These are phyloP conservation scores for Artemia franciscana DNA, from an alignment of 1,140 invertebrate genomes.

Conservation along the genomic window DNA sequence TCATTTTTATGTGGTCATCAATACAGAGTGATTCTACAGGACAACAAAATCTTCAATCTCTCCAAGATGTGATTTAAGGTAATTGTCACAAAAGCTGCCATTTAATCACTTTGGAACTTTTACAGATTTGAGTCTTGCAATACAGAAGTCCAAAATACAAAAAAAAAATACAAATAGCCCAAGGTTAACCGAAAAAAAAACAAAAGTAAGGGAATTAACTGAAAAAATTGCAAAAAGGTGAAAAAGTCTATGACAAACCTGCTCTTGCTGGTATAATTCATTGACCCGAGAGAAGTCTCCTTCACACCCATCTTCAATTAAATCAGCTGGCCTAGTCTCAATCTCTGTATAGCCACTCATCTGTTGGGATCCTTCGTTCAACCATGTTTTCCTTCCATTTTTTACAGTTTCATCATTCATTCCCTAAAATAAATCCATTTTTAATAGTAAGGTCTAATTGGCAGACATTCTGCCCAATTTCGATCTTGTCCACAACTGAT, in stretches of 20 bases:
- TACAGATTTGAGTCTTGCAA: no score
- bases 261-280: conserved; percentile 67
- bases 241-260: conserved; percentile 25
- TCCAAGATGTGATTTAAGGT: no score
- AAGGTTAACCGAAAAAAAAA: conserved; percentile 13
- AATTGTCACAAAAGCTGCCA: not conserved
- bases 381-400: no score
- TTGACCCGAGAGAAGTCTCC: conserved; percentile 49
- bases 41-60: no score
- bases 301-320: conserved; percentile 21
- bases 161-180: conserved; percentile 7
- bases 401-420: no score
- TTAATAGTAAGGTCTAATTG: no score
- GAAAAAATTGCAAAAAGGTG: not conserved
- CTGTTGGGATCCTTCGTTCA: no score
- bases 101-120: not conserved
- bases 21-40: no score
- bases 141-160: not conserved
- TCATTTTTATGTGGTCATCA: no score
- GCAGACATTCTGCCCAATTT: no score
- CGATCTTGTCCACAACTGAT: no score
- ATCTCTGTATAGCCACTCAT: not conserved
- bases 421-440: no score
- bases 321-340: conserved; percentile 3
- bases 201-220: not conserved